A percentile compares a stretch with the other conserved stretches of the same genome.
Conservation (phyloP, 2,113 vertebrate genomes). For the Pristiophorus japonicus region DNA sequence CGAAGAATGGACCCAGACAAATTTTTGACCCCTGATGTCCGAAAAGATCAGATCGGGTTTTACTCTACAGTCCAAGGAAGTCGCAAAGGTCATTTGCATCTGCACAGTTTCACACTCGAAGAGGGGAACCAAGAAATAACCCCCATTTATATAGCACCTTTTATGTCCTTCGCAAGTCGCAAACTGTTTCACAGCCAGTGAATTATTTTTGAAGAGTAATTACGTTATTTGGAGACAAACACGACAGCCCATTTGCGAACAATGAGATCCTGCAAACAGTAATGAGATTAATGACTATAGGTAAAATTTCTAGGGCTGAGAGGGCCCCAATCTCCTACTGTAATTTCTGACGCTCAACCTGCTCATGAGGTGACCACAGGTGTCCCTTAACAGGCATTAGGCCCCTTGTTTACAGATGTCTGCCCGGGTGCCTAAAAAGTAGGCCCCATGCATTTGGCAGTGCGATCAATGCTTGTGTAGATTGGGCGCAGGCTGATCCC, state of each 20-base stretch:
- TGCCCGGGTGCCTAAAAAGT: neutral
- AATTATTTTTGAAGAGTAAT: neutral
- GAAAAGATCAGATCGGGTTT: neutral
- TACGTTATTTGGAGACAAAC: neutral
- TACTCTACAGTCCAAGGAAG: neutral
- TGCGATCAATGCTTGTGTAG: neutral
- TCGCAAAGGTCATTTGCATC: neutral
- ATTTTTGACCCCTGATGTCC: neutral
- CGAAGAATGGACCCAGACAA: neutral
- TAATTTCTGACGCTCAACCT: neutral
- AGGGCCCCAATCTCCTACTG: neutral
- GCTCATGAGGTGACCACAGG: too few relatives aligned
- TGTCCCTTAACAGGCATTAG: too few relatives aligned
- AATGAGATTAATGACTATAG: neutral
- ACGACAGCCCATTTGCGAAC: neutral
- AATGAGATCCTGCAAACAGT: neutral
- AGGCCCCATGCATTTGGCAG: neutral
- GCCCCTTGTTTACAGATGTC: neutral
- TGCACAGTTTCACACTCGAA: neutral
- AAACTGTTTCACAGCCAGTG: neutral
- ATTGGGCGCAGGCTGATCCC: neutral
- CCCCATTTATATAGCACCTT: neutral
- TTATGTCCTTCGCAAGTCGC: neutral
- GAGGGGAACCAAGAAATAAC: neutral
- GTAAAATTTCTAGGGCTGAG: neutral